Percentiles rank a stretch among this genome's conserved stretches.
Evolutionary conservation across 2,888 invertebrate genomes (phyloP).

Genomic region (Slavum lentiscoides): DNA sequence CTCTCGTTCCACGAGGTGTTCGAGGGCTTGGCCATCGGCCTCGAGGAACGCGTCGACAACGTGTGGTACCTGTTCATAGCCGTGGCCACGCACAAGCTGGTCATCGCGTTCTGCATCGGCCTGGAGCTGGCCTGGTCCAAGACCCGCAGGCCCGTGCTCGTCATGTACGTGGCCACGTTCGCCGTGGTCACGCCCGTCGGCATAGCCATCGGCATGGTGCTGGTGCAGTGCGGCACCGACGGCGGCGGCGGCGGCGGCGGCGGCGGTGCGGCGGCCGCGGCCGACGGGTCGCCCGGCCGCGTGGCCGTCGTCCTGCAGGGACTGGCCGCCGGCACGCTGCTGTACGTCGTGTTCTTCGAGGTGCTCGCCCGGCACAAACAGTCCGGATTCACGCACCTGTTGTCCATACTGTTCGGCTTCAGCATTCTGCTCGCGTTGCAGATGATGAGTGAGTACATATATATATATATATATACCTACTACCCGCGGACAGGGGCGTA

Average conservation of each 20-base stretch:
- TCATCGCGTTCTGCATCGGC: slow-evolving; percentile 71
- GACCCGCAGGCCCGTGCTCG: slow-evolving; percentile 62
- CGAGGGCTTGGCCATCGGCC: slow-evolving; percentile 77
- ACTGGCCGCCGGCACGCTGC: slow-evolving; percentile 76
- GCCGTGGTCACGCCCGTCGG: slow-evolving; percentile 73
- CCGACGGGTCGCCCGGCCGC: slow-evolving; percentile 59
- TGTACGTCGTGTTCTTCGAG: slow-evolving; percentile 82
- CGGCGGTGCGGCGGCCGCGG: slow-evolving; percentile 59
- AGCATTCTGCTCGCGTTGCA: slow-evolving; percentile 64
- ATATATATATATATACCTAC: too few relatives aligned
- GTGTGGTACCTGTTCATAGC: slow-evolving; percentile 71
- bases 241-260: slow-evolving; percentile 59
- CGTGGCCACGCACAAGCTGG: slow-evolving; percentile 70
- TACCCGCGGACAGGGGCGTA: too few relatives aligned
- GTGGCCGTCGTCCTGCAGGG: slow-evolving; percentile 68
- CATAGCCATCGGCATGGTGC: slow-evolving; percentile 67
- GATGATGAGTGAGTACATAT: slow-evolving; percentile 56
- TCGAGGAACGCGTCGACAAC: slow-evolving; percentile 68
- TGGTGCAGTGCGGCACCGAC: slow-evolving; percentile 61
- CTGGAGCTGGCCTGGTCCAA: slow-evolving; percentile 67
- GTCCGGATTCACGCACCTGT: slow-evolving; percentile 65
- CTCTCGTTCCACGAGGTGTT: slow-evolving; percentile 72
- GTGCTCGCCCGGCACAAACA: slow-evolving; percentile 74
- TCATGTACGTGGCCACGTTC: slow-evolving; percentile 67
- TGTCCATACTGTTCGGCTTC: slow-evolving; percentile 66